Base-by-base conservation (phyloP, 2,888 invertebrate species). In the Gandaritis pyraliata region DNA sequence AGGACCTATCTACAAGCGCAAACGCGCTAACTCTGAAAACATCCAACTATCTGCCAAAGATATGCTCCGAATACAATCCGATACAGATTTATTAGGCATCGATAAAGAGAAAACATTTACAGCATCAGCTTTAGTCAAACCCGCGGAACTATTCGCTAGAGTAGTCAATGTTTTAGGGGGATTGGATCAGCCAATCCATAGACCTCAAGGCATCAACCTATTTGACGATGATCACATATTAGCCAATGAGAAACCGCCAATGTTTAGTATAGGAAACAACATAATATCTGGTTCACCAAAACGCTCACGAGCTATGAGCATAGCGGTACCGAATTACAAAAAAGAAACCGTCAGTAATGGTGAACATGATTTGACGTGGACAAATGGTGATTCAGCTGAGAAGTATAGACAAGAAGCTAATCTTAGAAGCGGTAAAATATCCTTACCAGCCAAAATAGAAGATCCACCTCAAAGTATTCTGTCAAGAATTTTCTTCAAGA, bases 71-170 rank as follows among this genome's bases (percentile, higher is more conserved):
- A 94, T 95, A 53, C 95, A 95, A 68, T 97, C 97, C 0, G 97
- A 97, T 72, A 95, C 96, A 0, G 96, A 97, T 82, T 88, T 97
- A 47, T 93, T 95, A 62, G 94, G 95, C 45, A 96, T 97, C 68
- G 96, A 97, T 80, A 95, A 95, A 74, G 95, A 95, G 70, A 95
- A 95, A 65, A 97, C 97, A 0, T 96, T 96, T 77, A 94, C 94
- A 16, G 94, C 94, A 0, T 94, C 95, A 65, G 95, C 95, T 10
- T 93, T 95, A 68, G 94, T 96, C 0, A 95, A 96, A 74, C 96
- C 96, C 7, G 95, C 95, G 6, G 96, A 96, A 76, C 81, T 97
- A 1, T 81, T 97, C 57, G 95, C 96, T 0, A 94, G 95, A 79
- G 95, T 97, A 46, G 96, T 96, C 0, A 95, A 95, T 73, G 96